Evolutionary conservation across 2,797 vertebrate genomes (phyloP).

Genomic region (Phoxinus dragarum): DNA sequence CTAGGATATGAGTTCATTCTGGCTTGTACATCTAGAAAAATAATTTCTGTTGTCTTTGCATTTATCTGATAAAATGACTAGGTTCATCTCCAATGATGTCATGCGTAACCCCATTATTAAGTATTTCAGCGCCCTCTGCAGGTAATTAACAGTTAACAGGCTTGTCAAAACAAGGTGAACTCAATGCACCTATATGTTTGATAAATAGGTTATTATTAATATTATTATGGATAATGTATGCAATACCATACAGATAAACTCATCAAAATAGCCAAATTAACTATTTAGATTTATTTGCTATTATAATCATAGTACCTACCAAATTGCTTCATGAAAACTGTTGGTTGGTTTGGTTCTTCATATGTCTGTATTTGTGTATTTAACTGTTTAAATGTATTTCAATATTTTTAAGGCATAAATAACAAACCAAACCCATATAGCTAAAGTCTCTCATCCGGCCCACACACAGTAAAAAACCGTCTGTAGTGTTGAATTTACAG

Average conservation of each 20-base stretch:
- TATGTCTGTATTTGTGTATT: not conserved
- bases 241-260: not conserved
- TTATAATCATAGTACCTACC: not conserved
- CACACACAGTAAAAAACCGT: too few relatives aligned
- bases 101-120: not conserved
- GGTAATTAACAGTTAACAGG: not conserved
- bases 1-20: not conserved
- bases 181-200: not conserved
- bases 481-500: too few relatives aligned
- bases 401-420: too few relatives aligned
- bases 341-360: not conserved
- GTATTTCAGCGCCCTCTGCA: conserved; percentile 30
- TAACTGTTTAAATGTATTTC: not conserved
- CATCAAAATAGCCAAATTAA: not conserved
- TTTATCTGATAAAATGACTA: not conserved
- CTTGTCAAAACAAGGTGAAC: not conserved
- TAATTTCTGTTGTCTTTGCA: not conserved
- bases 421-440: too few relatives aligned
- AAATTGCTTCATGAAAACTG: not conserved
- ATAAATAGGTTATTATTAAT: not conserved
- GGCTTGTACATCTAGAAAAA: not conserved
- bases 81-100: not conserved
- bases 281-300: not conserved
- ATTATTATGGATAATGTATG: too few relatives aligned
- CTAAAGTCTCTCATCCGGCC: too few relatives aligned